These are phyloP conservation scores for Torymus texanus DNA, from an alignment of 2,888 invertebrate species.

Conservation along the genomic window DNA sequence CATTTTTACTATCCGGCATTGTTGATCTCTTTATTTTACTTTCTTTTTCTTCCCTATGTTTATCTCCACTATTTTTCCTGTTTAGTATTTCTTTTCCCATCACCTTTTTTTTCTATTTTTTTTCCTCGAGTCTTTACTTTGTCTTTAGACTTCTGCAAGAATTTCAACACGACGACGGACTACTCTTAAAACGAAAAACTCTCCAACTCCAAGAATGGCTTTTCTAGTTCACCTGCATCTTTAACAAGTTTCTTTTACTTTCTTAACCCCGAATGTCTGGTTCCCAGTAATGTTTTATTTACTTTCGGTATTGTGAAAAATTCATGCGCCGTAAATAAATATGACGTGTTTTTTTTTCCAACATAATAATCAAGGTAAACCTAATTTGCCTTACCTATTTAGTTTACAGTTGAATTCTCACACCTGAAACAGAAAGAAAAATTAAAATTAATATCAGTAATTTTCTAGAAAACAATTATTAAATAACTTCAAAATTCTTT, in stretches of 20 bases:
- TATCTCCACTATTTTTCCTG: background rate
- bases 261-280: background rate
- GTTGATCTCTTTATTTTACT: background rate
- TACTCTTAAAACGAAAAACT: conserved; percentile 41
- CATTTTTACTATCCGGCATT: no score
- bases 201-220: conserved; percentile 44
- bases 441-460: background rate
- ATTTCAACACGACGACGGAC: conserved; percentile 37
- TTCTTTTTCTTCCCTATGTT: conserved; percentile 1
- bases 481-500: no score
- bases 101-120: no score
- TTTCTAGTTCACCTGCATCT: conserved; percentile 43
- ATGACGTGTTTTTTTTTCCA: background rate
- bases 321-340: background rate
- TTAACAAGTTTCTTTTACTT: conserved; percentile 44
- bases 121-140: conserved; percentile 26
- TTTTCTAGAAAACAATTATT: background rate
- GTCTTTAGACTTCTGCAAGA: conserved; percentile 41
- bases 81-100: conserved; percentile 8
- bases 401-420: background rate
- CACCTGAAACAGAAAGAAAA: conserved; percentile 22
- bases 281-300: conserved; percentile 29
- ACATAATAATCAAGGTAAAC: background rate
- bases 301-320: conserved; percentile 17
- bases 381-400: conserved; percentile 10